Conservation (phyloP, 2,888 invertebrate species). For the Rhopalosiphum nymphaeae region DNA sequence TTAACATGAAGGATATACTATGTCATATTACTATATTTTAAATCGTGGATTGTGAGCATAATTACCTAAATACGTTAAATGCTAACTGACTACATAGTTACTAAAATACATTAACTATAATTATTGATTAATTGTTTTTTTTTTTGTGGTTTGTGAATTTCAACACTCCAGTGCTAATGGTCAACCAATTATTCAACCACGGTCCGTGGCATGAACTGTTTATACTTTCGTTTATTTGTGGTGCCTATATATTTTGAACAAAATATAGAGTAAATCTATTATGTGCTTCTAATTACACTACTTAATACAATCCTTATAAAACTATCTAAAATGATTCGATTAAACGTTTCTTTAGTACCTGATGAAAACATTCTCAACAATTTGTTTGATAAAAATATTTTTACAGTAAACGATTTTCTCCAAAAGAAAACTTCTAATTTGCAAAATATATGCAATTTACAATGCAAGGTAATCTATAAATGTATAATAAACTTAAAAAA, state of each 20-base stretch:
- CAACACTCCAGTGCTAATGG: too few relatives aligned
- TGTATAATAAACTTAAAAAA: neutral
- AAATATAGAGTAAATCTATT: neutral
- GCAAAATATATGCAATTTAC: conserved; percentile 72
- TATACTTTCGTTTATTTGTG: neutral
- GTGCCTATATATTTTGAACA: neutral
- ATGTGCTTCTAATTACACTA: neutral
- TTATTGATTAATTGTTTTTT: too few relatives aligned
- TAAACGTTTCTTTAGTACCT: conserved; percentile 22
- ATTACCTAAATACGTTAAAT: too few relatives aligned
- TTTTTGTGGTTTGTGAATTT: too few relatives aligned
- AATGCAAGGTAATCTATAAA: conserved; percentile 71
- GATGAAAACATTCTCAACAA: conserved; percentile 71
- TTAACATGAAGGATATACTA: too few relatives aligned
- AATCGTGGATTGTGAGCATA: too few relatives aligned
- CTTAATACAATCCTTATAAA: neutral
- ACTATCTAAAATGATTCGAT: conserved; percentile 31
- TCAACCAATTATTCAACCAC: too few relatives aligned
- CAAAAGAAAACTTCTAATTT: conserved; percentile 74
- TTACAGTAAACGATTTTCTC: conserved; percentile 75
- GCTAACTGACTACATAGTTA: too few relatives aligned
- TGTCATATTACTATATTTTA: too few relatives aligned
- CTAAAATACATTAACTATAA: too few relatives aligned
- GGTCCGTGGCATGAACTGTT: neutral
- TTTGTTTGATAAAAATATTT: conserved; percentile 74